A percentile compares a stretch with the other conserved stretches of the same genome.
Evolutionary conservation across 2,888 invertebrate species (phyloP).

Genomic region (Prenolepis imparis): DNA sequence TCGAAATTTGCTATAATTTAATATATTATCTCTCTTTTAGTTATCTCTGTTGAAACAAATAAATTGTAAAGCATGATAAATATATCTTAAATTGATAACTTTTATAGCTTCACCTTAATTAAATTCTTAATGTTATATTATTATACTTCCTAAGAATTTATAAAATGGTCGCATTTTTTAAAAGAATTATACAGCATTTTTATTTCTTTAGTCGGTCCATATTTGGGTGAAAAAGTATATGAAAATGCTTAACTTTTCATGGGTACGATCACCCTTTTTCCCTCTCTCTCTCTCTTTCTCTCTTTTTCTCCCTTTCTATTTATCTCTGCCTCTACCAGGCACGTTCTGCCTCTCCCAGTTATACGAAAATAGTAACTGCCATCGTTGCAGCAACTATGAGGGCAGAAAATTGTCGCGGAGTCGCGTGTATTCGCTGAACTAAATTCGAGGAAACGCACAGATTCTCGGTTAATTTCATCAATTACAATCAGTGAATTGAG

Average conservation of each 20-base stretch:
- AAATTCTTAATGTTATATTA: neutral
- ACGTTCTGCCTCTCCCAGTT: constrained; percentile 48
- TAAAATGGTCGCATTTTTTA: neutral
- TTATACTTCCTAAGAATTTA: neutral
- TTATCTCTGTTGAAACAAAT: neutral
- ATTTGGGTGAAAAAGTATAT: constrained; percentile 66
- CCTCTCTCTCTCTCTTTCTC: constrained; percentile 16
- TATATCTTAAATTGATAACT: neutral
- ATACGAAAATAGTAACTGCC: constrained; percentile 72
- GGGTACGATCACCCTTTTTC: constrained; percentile 71
- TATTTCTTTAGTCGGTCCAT: constrained; percentile 64
- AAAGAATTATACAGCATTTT: constrained; percentile 20
- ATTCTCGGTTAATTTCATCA: constrained; percentile 26
- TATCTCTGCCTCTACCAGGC: constrained; percentile 46
- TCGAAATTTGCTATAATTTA: too few relatives aligned
- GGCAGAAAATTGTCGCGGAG: constrained; percentile 49
- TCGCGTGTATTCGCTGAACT: constrained; percentile 30
- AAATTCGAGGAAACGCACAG: constrained; percentile 48
- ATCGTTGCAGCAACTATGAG: constrained; percentile 64
- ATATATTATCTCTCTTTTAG: neutral
- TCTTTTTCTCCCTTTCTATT: constrained; percentile 45
- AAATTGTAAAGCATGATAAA: neutral
- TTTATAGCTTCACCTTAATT: neutral
- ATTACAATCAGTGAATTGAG: neutral
- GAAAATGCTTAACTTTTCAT: constrained; percentile 68